Percentiles rank a stretch among this genome's conserved stretches.
These are phyloP conservation scores for Lasioglossum vierecki DNA, from an alignment of 2,888 invertebrate genomes.

Conservation along the genomic window DNA sequence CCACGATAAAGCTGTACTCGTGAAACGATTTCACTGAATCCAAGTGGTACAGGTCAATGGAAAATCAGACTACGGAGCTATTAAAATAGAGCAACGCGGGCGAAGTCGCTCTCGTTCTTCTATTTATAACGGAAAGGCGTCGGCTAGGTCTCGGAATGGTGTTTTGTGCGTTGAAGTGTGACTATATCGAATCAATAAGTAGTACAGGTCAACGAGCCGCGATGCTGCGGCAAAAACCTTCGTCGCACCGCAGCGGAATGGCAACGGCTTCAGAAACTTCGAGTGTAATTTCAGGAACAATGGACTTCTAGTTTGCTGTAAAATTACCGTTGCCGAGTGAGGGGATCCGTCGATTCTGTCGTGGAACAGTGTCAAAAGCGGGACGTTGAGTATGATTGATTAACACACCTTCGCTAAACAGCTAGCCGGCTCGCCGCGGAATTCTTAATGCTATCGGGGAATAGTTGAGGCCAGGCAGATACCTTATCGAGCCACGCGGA, in stretches of 20 bases:
- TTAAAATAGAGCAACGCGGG: not conserved
- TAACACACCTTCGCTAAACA: conserved; percentile 14
- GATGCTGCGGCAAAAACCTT: not conserved
- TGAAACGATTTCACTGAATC: not conserved
- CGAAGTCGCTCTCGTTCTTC: not conserved
- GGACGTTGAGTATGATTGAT: not conserved
- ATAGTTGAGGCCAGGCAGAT: not conserved
- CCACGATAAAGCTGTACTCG: not conserved
- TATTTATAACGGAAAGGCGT: not conserved
- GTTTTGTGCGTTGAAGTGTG: not conserved
- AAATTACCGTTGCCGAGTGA: not conserved
- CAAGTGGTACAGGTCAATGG: not conserved
- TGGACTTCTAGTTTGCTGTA: not conserved
- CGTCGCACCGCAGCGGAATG: not conserved
- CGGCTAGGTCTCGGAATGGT: not conserved
- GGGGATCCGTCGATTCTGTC: conserved; percentile 1
- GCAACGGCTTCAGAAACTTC: not conserved
- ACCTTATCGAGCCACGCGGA: not conserved
- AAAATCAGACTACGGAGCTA: not conserved
- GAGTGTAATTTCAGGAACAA: not conserved
- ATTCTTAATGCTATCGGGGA: conserved; percentile 8
- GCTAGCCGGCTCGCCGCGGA: not conserved
- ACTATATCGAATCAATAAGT: not conserved
- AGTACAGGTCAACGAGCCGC: not conserved
- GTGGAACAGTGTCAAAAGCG: not conserved